A percentile compares a stretch with the other conserved stretches of the same genome.
Conservation (phyloP, 23 tunicate species). For the Halocynthia aurantium region DNA sequence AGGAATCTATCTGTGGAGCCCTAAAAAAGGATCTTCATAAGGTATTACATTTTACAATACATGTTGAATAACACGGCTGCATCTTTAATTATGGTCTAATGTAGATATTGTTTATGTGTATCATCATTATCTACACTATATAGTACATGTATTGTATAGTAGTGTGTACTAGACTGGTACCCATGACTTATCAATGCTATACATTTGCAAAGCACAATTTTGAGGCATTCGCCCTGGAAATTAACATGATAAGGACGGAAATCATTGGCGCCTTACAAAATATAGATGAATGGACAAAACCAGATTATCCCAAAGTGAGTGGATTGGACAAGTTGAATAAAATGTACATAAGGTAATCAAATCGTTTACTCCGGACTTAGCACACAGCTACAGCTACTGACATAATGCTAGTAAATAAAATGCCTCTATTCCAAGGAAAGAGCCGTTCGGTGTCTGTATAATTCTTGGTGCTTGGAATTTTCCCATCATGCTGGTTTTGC, state of each 20-base stretch:
- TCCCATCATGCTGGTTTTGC: constrained; percentile 38
- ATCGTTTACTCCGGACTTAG: no score
- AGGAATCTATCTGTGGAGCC: constrained; percentile 32
- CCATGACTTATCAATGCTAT: no score
- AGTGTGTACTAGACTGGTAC: no score
- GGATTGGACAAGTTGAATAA: no score
- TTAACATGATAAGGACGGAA: constrained; percentile 19
- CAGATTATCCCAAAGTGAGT: constrained; percentile 7
- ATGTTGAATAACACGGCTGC: no score
- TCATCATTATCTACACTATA: no score
- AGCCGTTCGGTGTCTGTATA: constrained; percentile 69
- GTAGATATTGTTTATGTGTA: no score
- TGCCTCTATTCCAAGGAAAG: constrained; percentile 22
- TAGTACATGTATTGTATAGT: no score
- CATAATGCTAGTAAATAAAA: neutral
- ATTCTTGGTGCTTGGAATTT: constrained; percentile 82
- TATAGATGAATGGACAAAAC: constrained; percentile 48
- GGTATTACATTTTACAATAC: neutral
- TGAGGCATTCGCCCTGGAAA: neutral
- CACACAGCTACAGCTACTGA: no score
- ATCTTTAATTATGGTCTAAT: no score
- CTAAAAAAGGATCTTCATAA: constrained; percentile 32
- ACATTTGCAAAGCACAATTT: no score
- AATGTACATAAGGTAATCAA: neutral
- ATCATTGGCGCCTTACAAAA: constrained; percentile 30